Evolutionary conservation across 2,888 invertebrate genomes (phyloP), one percentile per base, ranked within the genome.

Genomic region (Actias luna): DNA sequence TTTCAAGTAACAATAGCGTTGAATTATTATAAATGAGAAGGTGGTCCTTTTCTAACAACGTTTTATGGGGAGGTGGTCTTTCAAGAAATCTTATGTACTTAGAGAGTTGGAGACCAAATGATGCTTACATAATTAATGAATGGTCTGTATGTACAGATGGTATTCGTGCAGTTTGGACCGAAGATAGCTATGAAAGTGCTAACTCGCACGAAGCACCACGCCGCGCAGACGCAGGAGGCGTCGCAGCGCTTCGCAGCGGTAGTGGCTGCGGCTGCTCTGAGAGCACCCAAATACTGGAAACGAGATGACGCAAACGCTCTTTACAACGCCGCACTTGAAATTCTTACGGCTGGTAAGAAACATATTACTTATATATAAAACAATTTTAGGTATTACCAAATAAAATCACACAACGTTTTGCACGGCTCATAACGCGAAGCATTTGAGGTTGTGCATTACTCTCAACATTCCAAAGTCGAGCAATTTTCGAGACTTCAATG

Each of bases 261-360:
- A 86, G 67, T 90, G 0, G 93, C 96, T 4, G 94, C 96, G n/a
- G 96, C 97, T 0, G 84, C 97, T 0, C 92, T 98, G 25, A 90
- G 95, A n/a, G 98, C 98, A 2, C 94, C 96, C 29, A 96, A 97
- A 70, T 96, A 97, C 85, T 98, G 97, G 97, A 89, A 94, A 0
- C 95, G 94, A 69, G 87, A 92, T 0, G 94, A 95, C 86, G 93
- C 95, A 0, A 77, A 88, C 1, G 81, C 87, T 0, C 78, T 97
- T 80, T 96, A 96, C 93, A 75, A 82, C 0, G 88, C 89, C 66
- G 83, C 96, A 7, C 78, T 94, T 27, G 95, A 96, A 0, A 85
- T 98, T 0, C 86, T 97, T 16, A 88, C 91, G 63, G 95, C 74
- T n/a, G 89, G 89, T 89, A 62, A 36, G 67, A 68, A n/a, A 5